Conservation (phyloP, 1,140 invertebrate genomes). For the Drosophila malerkotliana region DNA sequence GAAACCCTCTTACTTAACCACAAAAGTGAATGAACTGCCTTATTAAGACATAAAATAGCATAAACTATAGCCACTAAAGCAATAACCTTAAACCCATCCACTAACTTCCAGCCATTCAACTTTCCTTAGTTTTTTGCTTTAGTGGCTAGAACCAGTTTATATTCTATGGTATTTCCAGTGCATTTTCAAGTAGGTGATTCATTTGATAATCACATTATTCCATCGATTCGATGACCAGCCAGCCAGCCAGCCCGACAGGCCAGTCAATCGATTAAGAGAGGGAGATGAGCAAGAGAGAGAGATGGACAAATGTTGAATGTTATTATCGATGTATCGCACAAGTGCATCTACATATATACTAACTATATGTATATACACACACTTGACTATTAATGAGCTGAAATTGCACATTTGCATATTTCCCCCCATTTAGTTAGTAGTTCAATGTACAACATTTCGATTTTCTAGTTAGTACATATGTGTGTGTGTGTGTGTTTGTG, state of each 20-base stretch:
- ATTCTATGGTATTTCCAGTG: not conserved
- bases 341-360: not conserved
- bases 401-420: constrained; percentile 49
- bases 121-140: no score
- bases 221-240: not conserved
- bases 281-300: no score
- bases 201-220: not conserved
- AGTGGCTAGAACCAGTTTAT: not conserved
- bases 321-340: not conserved
- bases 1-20: no score
- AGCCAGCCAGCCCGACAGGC: no score
- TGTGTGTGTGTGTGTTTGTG: no score
- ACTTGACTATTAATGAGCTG: constrained; percentile 55
- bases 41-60: not conserved
- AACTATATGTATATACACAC: not conserved
- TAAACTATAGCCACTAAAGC: not conserved
- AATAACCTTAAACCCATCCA: not conserved
- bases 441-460: constrained; percentile 22
- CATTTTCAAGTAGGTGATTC: not conserved
- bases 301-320: no score
- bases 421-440: constrained; percentile 30
- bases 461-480: no score
- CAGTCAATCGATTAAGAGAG: constrained; percentile 1
- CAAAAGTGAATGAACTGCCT: not conserved
- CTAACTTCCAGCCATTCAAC: not conserved